Base-by-base conservation (phyloP, 2,113 vertebrate genomes). In the Heliornis fulica region DNA sequence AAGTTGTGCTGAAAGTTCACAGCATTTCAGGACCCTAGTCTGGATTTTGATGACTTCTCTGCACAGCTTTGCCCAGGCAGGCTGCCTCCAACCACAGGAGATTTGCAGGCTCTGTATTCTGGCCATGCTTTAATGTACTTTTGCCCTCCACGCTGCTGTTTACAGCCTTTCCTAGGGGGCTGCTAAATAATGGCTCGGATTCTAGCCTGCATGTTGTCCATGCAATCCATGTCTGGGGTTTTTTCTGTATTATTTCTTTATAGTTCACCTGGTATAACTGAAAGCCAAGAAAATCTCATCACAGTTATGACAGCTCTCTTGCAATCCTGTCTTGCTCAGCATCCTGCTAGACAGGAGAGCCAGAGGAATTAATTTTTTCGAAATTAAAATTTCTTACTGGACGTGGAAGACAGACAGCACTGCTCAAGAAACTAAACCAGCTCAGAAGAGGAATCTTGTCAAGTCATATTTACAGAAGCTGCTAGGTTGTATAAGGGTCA, bases 41-140 rank as follows among this genome's bases (percentile, higher is more conserved):
- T 36, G 69, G 54, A 10, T 45, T 59, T 40, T 29, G 13, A 15
- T 12, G 38, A 16, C 31, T 29, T 34, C 20, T 46, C n/a, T 45
- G n/a, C 16, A 11, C 29, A 31, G 45, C 38, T 65, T 72, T 59
- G 21, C 51, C 60, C n/a, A 8, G 23, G 23, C 10, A 9, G 19
- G 32, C 54, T 60, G 32, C 6, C 18, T 19, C 31, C 22, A 10
- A 14, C 28, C 7, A 2, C 9, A 21, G 70, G 56, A 50, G 56
- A 18, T 31, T 2, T 34, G 16, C 43, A n/a, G 65, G 50, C n/a
- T 65, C 28, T 45, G 41, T 43, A 11, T 19, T 22, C 54, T 13
- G 10, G 31, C 46, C 3, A 0, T 66, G 66, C 16, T 85, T 65
- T 46, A 9, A 19, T 2, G 11, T 19, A 11, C 50, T 12, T n/a